These are phyloP conservation scores for Cosmopolites sordidus DNA, from an alignment of 2,888 invertebrate species.

Conservation along the genomic window DNA sequence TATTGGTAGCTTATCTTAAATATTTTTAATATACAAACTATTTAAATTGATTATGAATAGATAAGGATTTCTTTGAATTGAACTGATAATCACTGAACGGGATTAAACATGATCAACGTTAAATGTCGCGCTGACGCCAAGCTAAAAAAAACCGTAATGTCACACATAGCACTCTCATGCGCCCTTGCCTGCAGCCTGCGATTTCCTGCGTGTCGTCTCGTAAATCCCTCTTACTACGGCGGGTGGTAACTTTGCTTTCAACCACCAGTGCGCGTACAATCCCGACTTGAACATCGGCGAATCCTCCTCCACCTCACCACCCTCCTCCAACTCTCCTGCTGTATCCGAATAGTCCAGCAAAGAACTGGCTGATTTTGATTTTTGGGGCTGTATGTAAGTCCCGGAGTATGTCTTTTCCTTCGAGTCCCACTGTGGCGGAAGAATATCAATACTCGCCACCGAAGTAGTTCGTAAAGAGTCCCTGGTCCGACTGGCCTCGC, in stretches of 20 bases:
- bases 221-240: slow-evolving; percentile 52
- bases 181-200: slow-evolving; percentile 49
- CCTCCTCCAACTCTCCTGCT: slow-evolving; percentile 28
- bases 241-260: slow-evolving; percentile 77
- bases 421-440: slow-evolving; percentile 48
- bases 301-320: slow-evolving; percentile 36
- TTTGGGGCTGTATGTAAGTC: slow-evolving; percentile 28
- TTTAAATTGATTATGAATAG: too few relatives aligned
- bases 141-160: background rate
- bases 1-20: too few relatives aligned
- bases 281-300: slow-evolving; percentile 68
- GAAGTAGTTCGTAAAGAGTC: slow-evolving; percentile 54
- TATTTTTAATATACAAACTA: too few relatives aligned
- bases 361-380: slow-evolving; percentile 40
- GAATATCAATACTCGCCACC: slow-evolving; percentile 50
- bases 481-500: slow-evolving; percentile 54
- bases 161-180: slow-evolving; percentile 31
- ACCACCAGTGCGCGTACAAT: slow-evolving; percentile 90
- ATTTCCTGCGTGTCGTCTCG: slow-evolving; percentile 39
- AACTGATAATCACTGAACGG: too few relatives aligned
- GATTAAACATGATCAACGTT: too few relatives aligned
- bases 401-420: slow-evolving; percentile 32
- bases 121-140: too few relatives aligned
- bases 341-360: slow-evolving; percentile 30
- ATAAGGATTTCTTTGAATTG: too few relatives aligned